Evolutionary conservation across 2,888 invertebrate genomes (phyloP).

Genomic region (Drosophila sordidapex): DNA sequence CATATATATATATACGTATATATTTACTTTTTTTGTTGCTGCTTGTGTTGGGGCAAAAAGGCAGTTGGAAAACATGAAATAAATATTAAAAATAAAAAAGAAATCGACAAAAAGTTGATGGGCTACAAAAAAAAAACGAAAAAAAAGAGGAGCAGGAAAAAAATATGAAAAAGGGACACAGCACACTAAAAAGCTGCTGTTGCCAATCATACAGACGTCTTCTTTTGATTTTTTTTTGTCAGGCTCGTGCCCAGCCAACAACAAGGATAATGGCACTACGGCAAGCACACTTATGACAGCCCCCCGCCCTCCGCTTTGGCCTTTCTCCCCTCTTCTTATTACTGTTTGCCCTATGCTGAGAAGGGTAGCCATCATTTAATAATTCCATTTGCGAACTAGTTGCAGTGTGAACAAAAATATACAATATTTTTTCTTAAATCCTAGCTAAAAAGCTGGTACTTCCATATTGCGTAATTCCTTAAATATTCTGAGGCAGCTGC

Average conservation of each 20-base stretch:
- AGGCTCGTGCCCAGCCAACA: constrained; percentile 47
- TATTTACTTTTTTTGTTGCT: constrained; percentile 1
- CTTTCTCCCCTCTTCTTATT: constrained; percentile 22
- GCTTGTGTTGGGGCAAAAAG: constrained; percentile 41
- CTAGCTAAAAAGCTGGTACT: too few relatives aligned
- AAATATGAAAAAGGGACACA: constrained; percentile 58
- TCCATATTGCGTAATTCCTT: neutral
- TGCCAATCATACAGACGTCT: constrained; percentile 74
- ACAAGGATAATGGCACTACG: constrained; percentile 62
- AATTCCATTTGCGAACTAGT: neutral
- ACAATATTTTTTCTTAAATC: neutral
- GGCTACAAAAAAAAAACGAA: constrained; percentile 43
- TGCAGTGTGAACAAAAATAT: neutral
- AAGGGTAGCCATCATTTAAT: constrained; percentile 13
- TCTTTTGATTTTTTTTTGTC: constrained; percentile 32
- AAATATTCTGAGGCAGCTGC: neutral
- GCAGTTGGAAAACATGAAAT: constrained; percentile 67
- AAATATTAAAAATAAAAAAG: constrained; percentile 63
- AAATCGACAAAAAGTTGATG: constrained; percentile 58
- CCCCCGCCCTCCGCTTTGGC: constrained; percentile 15
- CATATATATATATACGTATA: constrained; percentile 1
- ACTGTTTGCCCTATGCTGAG: constrained; percentile 14
- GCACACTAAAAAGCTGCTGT: constrained; percentile 75
- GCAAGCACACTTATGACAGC: constrained; percentile 55
- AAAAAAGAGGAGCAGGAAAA: neutral